These are phyloP conservation scores for Physocephala rufipes DNA, from an alignment of 2,888 invertebrate species.

Conservation along the genomic window DNA sequence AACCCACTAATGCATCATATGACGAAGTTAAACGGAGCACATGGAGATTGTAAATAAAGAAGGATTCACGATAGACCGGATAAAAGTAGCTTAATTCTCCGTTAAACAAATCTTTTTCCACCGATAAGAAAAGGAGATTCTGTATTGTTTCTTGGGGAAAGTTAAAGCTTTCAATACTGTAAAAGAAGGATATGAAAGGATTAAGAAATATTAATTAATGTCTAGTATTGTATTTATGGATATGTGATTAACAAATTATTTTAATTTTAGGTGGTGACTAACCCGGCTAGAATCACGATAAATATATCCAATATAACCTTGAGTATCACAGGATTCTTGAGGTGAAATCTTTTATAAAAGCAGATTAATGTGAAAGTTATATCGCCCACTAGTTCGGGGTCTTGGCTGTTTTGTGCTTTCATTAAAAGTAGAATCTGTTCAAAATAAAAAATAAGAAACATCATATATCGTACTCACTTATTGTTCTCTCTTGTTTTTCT, in stretches of 20 bases:
- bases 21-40: constrained; percentile 51
- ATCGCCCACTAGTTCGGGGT: constrained; percentile 49
- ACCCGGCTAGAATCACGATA: constrained; percentile 52
- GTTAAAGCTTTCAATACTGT: constrained; percentile 45
- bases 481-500: too few relatives aligned
- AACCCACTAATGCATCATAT: constrained; percentile 47
- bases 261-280: constrained; percentile 6
- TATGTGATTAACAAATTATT: neutral
- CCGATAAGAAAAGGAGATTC: constrained; percentile 49
- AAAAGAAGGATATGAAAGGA: neutral
- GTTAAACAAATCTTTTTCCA: constrained; percentile 44
- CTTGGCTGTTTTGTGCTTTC: constrained; percentile 45
- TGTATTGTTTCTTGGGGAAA: constrained; percentile 46
- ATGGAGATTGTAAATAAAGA: constrained; percentile 54
- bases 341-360: constrained; percentile 48
- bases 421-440: constrained; percentile 48
- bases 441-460: neutral
- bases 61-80: constrained; percentile 54
- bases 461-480: neutral
- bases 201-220: neutral
- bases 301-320: constrained; percentile 53
- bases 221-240: neutral
- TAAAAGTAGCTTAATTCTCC: constrained; percentile 48
- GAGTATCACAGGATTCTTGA: constrained; percentile 51
- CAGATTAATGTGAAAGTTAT: constrained; percentile 48